These are phyloP conservation scores for Brachyrhaphis roseni DNA, from an alignment of 2,797 vertebrate genomes.

Conservation along the genomic window DNA sequence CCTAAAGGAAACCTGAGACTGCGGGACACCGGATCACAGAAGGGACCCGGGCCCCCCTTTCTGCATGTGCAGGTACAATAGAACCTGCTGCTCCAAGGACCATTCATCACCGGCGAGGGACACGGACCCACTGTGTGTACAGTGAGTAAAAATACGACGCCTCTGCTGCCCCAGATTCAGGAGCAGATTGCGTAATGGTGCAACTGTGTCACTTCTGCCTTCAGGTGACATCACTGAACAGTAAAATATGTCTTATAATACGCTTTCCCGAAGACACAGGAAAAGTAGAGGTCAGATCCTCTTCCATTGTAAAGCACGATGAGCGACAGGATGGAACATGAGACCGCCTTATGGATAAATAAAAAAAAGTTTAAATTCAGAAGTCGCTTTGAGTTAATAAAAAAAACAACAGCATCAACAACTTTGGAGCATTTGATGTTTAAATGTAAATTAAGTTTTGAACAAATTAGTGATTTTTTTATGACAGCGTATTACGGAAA, in stretches of 20 bases:
- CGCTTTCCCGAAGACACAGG: background rate
- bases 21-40: conserved; percentile 63
- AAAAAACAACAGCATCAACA: background rate
- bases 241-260: background rate
- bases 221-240: conserved; percentile 62
- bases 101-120: conserved; percentile 71
- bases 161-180: conserved; percentile 55
- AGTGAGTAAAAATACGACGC: conserved; percentile 60
- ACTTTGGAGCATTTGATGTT: background rate
- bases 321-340: background rate
- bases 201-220: conserved; percentile 64
- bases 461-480: background rate
- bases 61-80: conserved; percentile 65
- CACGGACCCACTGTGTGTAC: conserved; percentile 57
- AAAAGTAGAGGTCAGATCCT: background rate
- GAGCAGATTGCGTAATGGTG: conserved; percentile 67
- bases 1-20: conserved; percentile 70
- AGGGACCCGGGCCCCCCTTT: conserved; percentile 57
- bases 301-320: background rate
- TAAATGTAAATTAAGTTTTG: background rate
- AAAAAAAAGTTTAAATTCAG: background rate
- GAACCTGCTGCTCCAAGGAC: conserved; percentile 64
- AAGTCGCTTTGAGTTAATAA: background rate
- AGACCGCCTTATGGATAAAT: background rate
- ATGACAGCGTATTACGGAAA: too few species aligned